phyloP scores from a whole-genome alignment of 2,888 invertebrate species.

The Autographa gamma region DNA sequence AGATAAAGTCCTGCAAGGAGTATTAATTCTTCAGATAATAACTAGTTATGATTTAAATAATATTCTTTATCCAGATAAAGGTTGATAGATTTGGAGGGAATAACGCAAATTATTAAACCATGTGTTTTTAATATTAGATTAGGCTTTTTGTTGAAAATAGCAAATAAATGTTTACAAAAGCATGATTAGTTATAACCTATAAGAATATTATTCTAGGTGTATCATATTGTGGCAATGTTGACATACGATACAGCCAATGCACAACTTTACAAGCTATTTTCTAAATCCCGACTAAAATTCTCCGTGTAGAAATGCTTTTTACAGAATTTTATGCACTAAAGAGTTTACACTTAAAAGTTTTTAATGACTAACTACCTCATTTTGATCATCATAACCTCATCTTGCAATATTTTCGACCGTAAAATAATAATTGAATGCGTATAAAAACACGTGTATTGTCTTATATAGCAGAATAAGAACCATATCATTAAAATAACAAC shows the following conservation, averaged over 20 bases:
- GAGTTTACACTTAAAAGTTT: background rate
- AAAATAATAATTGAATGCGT: background rate
- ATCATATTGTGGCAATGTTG: slow-evolving; percentile 23
- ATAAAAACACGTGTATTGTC: background rate
- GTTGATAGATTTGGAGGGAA: slow-evolving; percentile 10
- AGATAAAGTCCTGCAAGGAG: slow-evolving; percentile 1
- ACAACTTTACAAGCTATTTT: background rate
- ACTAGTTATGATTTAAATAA: too few species aligned
- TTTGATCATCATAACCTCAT: slow-evolving; percentile 36
- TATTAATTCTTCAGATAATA: background rate
- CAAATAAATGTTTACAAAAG: too few species aligned
- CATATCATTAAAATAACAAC: background rate
- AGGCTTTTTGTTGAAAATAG: too few species aligned
- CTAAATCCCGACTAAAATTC: background rate
- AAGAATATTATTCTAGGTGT: background rate
- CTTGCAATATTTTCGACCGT: background rate
- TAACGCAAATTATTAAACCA: slow-evolving; percentile 19
- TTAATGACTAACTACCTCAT: background rate
- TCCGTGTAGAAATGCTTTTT: background rate
- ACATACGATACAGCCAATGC: slow-evolving; percentile 2
- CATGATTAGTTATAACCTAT: background rate
- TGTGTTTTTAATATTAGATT: too few species aligned
- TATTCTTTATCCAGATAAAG: too few species aligned
- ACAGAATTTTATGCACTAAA: background rate
- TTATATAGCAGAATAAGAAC: background rate